Evolutionary conservation across 1,140 invertebrate species (phyloP), one percentile per base, ranked within the genome.

Genomic region (Maconellicoccus hirsutus): DNA sequence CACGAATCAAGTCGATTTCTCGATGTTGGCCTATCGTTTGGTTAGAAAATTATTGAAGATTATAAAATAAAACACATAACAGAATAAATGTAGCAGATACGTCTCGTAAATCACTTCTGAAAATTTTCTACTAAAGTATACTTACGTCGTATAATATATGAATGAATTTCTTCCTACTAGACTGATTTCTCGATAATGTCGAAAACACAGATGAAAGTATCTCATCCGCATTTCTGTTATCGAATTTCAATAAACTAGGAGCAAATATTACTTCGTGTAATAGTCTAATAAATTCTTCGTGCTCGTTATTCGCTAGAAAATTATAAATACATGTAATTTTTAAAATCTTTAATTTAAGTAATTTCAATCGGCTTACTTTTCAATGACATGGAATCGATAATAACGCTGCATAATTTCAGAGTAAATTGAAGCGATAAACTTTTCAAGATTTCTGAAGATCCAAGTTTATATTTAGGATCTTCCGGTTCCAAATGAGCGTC

Each of bases 301-400:
- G 25, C 25, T 66, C 61, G 22, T 2, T 6, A 12, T 23, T 23
- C 3, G 19, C 61, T 66, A 23, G 25, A 23, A 26, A 66, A 66
- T 23, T 25, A 66, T 14, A 25, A 52, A 52, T 8, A 52, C 12
- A 33, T 52, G 42, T 16, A 16, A 52, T 52, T 16, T 52, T 52
- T 4, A 52, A 52, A 25, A 66, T n/a, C 8, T 42, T 10, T 42
- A 42, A 42, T 42, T 42, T 42, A 42, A 8, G n/a, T 10, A 42
- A 42, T 42, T n/a, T n/a, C n/a, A n/a, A n/a, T n/a, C n/a, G n/a
- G n/a, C 21, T 66, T 66, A 66, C 61, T 10, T 66, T 66, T 66
- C 4, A 26, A 3, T 10, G 61, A 66, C 25, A 66, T 26, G 22
- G 25, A 66, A 16, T 66, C 61, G 22, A 66, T 26, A 6, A 66